A percentile compares a stretch with the other conserved stretches of the same genome.
These are phyloP conservation scores for Psix sp. DNA, from an alignment of 1,140 invertebrate species.

Conservation along the genomic window DNA sequence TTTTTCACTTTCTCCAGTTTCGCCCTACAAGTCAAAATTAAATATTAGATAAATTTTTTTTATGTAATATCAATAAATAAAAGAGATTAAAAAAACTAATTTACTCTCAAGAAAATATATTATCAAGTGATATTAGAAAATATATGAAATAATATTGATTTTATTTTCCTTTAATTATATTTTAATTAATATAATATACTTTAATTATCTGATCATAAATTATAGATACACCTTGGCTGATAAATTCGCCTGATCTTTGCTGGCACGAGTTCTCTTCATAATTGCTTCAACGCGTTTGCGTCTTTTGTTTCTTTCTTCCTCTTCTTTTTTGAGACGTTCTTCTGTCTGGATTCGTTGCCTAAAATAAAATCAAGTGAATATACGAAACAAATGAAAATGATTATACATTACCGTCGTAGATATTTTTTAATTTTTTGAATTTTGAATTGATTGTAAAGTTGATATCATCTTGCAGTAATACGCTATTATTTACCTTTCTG, in stretches of 20 bases:
- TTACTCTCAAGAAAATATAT: too few species aligned
- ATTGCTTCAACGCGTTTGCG: conserved; percentile 89
- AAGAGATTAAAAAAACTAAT: neutral
- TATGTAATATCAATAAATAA: neutral
- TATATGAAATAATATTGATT: neutral
- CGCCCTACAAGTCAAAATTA: conserved; percentile 61
- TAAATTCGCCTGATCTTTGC: conserved; percentile 79
- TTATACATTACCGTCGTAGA: neutral
- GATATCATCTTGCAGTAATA: neutral
- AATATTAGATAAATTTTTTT: conserved; percentile 4
- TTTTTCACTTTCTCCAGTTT: conserved; percentile 71
- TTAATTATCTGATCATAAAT: too few species aligned
- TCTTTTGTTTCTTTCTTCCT: conserved; percentile 86
- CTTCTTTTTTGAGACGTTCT: conserved; percentile 85
- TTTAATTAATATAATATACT: neutral
- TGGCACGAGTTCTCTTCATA: conserved; percentile 87
- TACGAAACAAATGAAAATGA: neutral
- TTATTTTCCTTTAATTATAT: too few species aligned
- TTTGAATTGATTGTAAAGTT: neutral
- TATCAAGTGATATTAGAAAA: neutral
- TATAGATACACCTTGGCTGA: conserved; percentile 75
- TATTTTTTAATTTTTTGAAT: too few species aligned
- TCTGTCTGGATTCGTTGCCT: conserved; percentile 85
- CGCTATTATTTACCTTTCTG: conserved; percentile 78
- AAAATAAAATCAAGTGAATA: conserved; percentile 31